These are phyloP conservation scores for Eclectus roratus DNA, from an alignment of 2,113 vertebrate species.

Conservation along the genomic window DNA sequence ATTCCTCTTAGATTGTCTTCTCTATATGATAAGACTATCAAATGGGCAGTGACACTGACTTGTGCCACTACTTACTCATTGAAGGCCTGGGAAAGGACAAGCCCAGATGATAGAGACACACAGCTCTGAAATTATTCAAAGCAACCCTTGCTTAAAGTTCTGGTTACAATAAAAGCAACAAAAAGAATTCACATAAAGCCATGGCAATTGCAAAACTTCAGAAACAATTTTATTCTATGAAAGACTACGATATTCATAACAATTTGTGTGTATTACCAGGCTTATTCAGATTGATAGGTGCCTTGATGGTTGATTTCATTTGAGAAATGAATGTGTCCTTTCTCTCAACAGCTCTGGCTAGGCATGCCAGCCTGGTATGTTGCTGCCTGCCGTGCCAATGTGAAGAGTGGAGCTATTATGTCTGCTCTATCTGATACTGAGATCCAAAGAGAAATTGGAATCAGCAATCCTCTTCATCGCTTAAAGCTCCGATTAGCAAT, in stretches of 20 bases:
- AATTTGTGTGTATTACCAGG: neutral
- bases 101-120: neutral
- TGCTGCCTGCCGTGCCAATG: conserved; percentile 95
- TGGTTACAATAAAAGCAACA: neutral
- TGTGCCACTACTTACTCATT: neutral
- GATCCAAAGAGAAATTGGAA: conserved; percentile 98
- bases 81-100: neutral
- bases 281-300: neutral
- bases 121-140: neutral
- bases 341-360: conserved; percentile 86
- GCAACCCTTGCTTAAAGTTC: neutral
- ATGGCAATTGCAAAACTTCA: neutral
- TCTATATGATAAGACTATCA: neutral
- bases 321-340: neutral
- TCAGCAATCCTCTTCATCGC: conserved; percentile 96
- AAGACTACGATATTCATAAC: neutral
- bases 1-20: neutral
- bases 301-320: neutral
- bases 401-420: conserved; percentile 99
- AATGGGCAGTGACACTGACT: neutral
- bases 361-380: conserved; percentile 99
- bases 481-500: conserved; percentile 95
- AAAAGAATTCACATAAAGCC: neutral
- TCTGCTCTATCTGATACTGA: conserved; percentile 96
- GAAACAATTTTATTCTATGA: neutral